A percentile compares a stretch with the other conserved stretches of the same genome.
Evolutionary conservation across 2,113 vertebrate genomes (phyloP).

Genomic region (Shinisaurus crocodilurus): DNA sequence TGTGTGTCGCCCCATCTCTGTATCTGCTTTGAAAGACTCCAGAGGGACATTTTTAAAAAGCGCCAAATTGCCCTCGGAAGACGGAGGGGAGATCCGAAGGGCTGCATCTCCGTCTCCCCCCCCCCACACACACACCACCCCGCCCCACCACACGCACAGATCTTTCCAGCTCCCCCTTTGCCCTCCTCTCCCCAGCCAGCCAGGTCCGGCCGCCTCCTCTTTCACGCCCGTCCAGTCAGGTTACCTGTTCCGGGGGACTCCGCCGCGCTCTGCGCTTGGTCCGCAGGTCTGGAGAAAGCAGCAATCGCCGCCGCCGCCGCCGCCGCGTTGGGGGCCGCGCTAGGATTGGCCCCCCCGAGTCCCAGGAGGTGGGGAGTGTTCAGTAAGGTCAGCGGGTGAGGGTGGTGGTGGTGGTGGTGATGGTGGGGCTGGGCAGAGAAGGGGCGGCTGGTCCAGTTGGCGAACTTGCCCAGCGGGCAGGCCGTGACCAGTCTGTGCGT

Average conservation of each 20-base stretch:
- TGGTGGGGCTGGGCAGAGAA: conserved; percentile 85
- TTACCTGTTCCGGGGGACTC: conserved; percentile 89
- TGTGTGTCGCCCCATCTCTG: too few species aligned
- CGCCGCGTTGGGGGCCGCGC: conserved; percentile 77
- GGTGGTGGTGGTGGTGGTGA: conserved; percentile 71
- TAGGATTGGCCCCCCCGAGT: conserved; percentile 79
- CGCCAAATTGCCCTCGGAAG: not conserved
- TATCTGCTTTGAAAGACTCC: not conserved
- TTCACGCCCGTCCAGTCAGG: conserved; percentile 29
- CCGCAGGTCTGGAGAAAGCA: conserved; percentile 85
- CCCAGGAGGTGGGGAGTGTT: conserved; percentile 93
- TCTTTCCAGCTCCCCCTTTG: too few species aligned
- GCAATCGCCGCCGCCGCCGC: conserved; percentile 33
- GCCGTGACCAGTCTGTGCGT: conserved; percentile 90
- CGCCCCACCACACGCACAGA: too few species aligned
- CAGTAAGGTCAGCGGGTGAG: conserved; percentile 87
- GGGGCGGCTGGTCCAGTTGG: conserved; percentile 91
- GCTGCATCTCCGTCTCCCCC: not conserved
- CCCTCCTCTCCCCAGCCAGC: rapidly evolving
- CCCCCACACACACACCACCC: not conserved
- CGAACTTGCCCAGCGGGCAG: conserved; percentile 93
- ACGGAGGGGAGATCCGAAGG: not conserved
- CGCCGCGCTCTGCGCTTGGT: conserved; percentile 83
- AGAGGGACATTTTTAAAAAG: not conserved
- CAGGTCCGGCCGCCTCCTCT: not conserved